Conservation (phyloP, 35 echinoderm and acorn worm genomes). For the Lytechinus variegatus region DNA sequence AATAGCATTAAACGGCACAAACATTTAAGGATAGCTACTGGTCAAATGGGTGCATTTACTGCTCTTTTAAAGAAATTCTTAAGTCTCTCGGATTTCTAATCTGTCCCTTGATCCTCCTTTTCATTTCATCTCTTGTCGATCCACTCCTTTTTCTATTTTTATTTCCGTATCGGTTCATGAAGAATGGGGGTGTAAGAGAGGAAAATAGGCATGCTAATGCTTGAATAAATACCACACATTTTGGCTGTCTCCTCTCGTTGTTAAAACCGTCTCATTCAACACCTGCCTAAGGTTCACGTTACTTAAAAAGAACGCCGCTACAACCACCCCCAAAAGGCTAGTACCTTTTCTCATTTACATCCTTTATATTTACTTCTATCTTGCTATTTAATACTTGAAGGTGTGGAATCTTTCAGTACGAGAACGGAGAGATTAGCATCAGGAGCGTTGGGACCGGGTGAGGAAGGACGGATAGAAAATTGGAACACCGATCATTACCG, state of each 20-base stretch:
- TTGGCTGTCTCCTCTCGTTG: neutral
- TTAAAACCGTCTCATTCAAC: neutral
- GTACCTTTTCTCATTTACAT: neutral
- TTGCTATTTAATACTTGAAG: slow-evolving; percentile 10
- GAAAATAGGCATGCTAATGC: slow-evolving; percentile 33
- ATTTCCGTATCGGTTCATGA: slow-evolving; percentile 6
- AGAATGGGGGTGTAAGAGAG: neutral
- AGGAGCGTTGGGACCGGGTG: neutral
- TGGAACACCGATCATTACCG: neutral
- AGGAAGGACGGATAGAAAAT: slow-evolving; percentile 16
- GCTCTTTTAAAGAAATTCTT: neutral
- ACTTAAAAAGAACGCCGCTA: slow-evolving; percentile 28
- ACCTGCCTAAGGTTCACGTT: slow-evolving; percentile 25
- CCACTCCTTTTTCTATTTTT: slow-evolving; percentile 4
- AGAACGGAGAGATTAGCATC: slow-evolving; percentile 6
- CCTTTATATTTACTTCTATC: neutral
- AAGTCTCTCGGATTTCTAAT: slow-evolving; percentile 1
- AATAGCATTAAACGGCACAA: neutral
- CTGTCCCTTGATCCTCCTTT: neutral
- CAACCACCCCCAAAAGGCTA: slow-evolving; percentile 10
- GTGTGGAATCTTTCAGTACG: slow-evolving; percentile 22
- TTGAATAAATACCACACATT: slow-evolving; percentile 43
- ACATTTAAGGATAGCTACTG: neutral
- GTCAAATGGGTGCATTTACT: neutral
- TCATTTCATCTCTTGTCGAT: neutral